Evolutionary conservation across 1,140 invertebrate species (phyloP).

Genomic region (Ptiloglossa arizonensis): DNA sequence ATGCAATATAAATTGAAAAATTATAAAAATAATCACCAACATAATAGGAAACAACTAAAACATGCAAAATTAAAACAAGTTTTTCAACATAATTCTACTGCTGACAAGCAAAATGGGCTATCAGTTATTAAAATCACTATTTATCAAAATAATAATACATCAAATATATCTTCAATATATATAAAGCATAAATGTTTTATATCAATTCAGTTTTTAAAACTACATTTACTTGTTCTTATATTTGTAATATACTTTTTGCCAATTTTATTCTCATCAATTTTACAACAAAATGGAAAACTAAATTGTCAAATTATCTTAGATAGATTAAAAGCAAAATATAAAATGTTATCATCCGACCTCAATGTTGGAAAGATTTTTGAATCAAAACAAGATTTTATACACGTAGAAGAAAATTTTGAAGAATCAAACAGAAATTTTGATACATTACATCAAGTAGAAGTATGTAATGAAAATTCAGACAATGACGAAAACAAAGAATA

Average conservation of each 20-base stretch:
- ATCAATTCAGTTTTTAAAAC: slow-evolving; percentile 62
- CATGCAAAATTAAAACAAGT: slow-evolving; percentile 3
- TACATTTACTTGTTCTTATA: slow-evolving; percentile 63
- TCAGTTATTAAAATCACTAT: slow-evolving; percentile 6
- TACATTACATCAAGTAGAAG: neutral
- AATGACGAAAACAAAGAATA: neutral
- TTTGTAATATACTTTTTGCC: slow-evolving; percentile 69
- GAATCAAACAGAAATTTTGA: neutral
- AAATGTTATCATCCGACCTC: neutral
- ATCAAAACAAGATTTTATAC: neutral
- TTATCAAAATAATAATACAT: slow-evolving; percentile 14
- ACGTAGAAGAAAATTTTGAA: neutral
- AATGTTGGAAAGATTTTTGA: neutral
- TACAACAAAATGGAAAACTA: slow-evolving; percentile 52
- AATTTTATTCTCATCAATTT: slow-evolving; percentile 61
- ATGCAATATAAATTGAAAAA: slow-evolving; percentile 24
- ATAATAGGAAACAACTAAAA: slow-evolving; percentile 12
- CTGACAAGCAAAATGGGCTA: neutral
- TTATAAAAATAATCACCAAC: neutral
- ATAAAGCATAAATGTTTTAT: slow-evolving; percentile 64
- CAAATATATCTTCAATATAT: neutral
- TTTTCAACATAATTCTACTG: slow-evolving; percentile 10
- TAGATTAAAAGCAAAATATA: slow-evolving; percentile 8
- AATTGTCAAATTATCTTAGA: slow-evolving; percentile 10
- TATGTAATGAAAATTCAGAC: neutral